phyloP scores from a whole-genome alignment of 2,797 vertebrate genomes.

The Hozukius guyotensis region DNA sequence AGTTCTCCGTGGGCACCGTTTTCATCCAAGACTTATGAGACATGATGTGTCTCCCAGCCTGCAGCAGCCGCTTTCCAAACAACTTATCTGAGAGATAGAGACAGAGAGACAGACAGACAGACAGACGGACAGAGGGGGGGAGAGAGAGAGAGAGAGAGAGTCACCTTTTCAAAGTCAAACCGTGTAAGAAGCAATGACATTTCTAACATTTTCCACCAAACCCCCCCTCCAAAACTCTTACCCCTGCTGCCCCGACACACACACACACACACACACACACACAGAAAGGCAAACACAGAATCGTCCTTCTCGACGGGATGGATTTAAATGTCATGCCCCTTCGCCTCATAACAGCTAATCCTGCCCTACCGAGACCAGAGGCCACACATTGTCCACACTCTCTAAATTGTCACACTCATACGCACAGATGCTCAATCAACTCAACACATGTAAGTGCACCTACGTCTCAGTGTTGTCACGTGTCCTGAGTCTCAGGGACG shows the following conservation, averaged over 20 bases:
- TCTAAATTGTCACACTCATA: slow-evolving; percentile 5
- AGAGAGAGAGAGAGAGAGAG: neutral
- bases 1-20: slow-evolving; percentile 98
- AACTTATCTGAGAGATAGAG: slow-evolving; percentile 88
- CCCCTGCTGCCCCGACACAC: slow-evolving; percentile 21
- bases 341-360: slow-evolving; percentile 64
- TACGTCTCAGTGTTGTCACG: neutral
- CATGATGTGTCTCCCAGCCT: slow-evolving; percentile 97
- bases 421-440: neutral
- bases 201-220: slow-evolving; percentile 28
- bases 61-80: slow-evolving; percentile 95
- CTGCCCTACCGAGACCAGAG: slow-evolving; percentile 44
- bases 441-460: slow-evolving; percentile 2
- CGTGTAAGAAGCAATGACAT: slow-evolving; percentile 39
- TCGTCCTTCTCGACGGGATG: slow-evolving; percentile 35
- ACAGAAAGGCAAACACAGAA: slow-evolving; percentile 20
- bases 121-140: neutral
- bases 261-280: slow-evolving; percentile 24
- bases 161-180: slow-evolving; percentile 62
- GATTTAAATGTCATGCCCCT: slow-evolving; percentile 76
- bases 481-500: neutral
- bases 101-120: neutral
- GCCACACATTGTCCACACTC: slow-evolving; percentile 45
- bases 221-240: slow-evolving; percentile 11
- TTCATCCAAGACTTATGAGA: slow-evolving; percentile 99